Conservation (phyloP, 2,888 invertebrate species). For the Amphipyra tragopoginis region DNA sequence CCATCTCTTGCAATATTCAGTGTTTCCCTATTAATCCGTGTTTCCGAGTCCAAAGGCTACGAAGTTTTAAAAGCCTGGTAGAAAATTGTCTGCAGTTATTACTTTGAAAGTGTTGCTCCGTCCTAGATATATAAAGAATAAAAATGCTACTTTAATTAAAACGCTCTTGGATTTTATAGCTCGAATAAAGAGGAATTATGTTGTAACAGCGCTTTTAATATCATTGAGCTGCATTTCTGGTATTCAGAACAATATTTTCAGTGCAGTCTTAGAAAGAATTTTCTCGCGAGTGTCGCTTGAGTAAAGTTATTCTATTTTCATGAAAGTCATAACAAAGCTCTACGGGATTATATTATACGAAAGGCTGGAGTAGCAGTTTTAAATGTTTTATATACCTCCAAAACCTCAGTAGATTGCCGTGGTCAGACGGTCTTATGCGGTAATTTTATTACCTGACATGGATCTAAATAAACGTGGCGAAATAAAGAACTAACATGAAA, state of each 20-base stretch:
- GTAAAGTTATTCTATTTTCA: too few relatives aligned
- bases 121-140: slow-evolving; percentile 38
- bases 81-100: slow-evolving; percentile 52
- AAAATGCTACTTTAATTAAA: slow-evolving; percentile 55
- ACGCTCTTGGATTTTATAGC: slow-evolving; percentile 25
- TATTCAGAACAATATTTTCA: slow-evolving; percentile 12
- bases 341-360: too few relatives aligned
- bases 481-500: too few relatives aligned
- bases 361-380: too few relatives aligned
- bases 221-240: slow-evolving; percentile 21
- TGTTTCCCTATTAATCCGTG: slow-evolving; percentile 43
- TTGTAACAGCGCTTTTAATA: slow-evolving; percentile 42
- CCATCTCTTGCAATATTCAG: slow-evolving; percentile 40
- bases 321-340: too few relatives aligned
- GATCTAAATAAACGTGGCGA: too few relatives aligned
- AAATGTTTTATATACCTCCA: too few relatives aligned
- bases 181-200: slow-evolving; percentile 41
- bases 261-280: neutral
- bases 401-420: too few relatives aligned
- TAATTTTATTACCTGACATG: too few relatives aligned
- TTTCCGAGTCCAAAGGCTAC: slow-evolving; percentile 18
- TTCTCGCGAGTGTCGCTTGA: neutral
- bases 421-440: too few relatives aligned
- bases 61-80: slow-evolving; percentile 49
- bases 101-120: slow-evolving; percentile 38